phyloP scores from a whole-genome alignment of 2,888 invertebrate genomes.

The Phoenoteleia sp. region DNA sequence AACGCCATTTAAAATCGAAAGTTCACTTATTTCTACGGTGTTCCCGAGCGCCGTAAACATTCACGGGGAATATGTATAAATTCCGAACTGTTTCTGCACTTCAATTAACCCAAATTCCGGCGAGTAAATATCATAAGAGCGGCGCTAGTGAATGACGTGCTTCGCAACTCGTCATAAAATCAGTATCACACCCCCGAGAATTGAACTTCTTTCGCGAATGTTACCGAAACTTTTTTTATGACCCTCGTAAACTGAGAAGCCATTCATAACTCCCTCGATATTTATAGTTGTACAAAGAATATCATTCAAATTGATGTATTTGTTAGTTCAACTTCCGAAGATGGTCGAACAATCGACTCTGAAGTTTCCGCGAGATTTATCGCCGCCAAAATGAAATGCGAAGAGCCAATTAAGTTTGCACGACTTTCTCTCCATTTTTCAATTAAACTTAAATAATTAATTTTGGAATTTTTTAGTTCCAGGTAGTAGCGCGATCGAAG shows the following conservation, averaged over 20 bases:
- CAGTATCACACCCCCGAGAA: conserved; percentile 59
- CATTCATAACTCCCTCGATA: conserved; percentile 29
- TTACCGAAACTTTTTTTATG: conserved; percentile 45
- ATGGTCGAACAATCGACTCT: conserved; percentile 1
- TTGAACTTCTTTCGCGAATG: conserved; percentile 50
- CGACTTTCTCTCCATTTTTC: too few species aligned
- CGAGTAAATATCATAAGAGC: conserved; percentile 48
- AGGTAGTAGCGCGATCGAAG: too few species aligned
- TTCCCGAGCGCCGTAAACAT: neutral
- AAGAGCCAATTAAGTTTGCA: neutral
- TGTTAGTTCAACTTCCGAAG: conserved; percentile 5
- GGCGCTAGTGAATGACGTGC: conserved; percentile 27
- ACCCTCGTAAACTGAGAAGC: conserved; percentile 38
- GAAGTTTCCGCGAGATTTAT: conserved; percentile 4
- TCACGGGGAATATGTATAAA: conserved; percentile 14
- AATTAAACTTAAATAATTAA: too few species aligned
- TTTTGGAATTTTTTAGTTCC: too few species aligned
- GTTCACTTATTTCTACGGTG: too few species aligned
- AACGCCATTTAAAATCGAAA: too few species aligned
- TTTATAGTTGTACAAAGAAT: conserved; percentile 30
- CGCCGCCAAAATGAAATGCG: neutral
- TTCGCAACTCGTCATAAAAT: conserved; percentile 60
- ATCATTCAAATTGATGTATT: conserved; percentile 19
- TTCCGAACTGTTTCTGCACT: conserved; percentile 28
- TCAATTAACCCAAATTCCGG: conserved; percentile 47